Base-by-base conservation (phyloP, 2,888 invertebrate species). In the Nudaria mundana region DNA sequence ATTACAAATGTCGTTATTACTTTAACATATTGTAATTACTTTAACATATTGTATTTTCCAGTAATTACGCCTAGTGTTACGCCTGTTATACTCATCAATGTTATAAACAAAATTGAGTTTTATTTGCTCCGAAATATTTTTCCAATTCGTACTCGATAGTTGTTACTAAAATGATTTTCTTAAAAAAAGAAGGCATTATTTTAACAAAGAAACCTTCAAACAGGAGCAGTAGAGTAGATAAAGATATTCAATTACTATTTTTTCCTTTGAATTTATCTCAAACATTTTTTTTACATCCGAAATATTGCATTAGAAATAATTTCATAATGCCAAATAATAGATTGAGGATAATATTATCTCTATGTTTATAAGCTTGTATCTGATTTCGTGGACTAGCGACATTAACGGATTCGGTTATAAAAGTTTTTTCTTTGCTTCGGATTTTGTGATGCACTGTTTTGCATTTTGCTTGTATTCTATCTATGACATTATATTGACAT, bases 241-340 rank as follows among this genome's bases (percentile, higher is more conserved):
- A 30, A 7, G 15, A 30, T 15, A 30, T 30, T 10, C 30, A 30
- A 30, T 16, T 11, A 10, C 2, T 11, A 7, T 30, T 30, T 2
- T 30, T 30, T 18, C 30, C 30, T 30, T 30, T 30, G 7, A 30
- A 30, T 30, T 30, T 30, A 5, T 30, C 30, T 3, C 16, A 30
- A 6, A 30, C 11, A 10, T 1, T 16, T 16, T 30, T 30, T 30
- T 6, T 30, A 6, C 30, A 30, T 5, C 16, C 6, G 15, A 30
- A 15, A 3, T 30, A 30, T 11, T 6, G 15, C 5, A 30, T 30
- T 14, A 30, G 16, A 8, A 11, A 30, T 15, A 11, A 30, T 30
- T 1, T 30, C n/a, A 30, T 16, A 30, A 2, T 8, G 8, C 28
- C 13, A 15, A 28, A 13, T 28, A 28, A 28, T 28, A 1, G 8